Evolutionary conservation across 2,113 vertebrate genomes (phyloP), one percentile per base, ranked within the genome.

Genomic region (Myiopsitta monachus): DNA sequence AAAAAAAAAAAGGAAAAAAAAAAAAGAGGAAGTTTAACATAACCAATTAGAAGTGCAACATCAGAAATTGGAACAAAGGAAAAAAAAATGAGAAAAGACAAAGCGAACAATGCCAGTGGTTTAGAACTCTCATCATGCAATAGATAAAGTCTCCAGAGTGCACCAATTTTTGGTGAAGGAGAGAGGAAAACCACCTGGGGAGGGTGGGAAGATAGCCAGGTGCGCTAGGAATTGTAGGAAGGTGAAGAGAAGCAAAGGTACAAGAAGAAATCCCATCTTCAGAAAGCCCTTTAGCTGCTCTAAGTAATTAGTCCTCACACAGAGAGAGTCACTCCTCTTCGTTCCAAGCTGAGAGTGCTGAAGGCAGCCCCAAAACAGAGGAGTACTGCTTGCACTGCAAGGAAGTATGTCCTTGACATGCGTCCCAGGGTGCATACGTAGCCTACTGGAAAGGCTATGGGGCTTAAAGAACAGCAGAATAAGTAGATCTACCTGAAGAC

Each of bases 41-140:
- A 44, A 38, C 38, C 43, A 77, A 30, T 86, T 57, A 88, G 69
- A 89, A 89, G 72, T 49, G 54, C 22, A 83, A n/a, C 66, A 91
- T 63, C 46, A 88, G 63, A 93, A 94, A 75, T 3, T 39, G 61
- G 43, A 77, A 59, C 44, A 86, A 68, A 93, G 24, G 31, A 67
- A 88, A 59, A 51, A 51, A 88, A 93, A 92, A 86, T 24, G n/a
- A 81, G 51, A 62, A 69, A 44, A 66, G 43, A 63, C 30, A 68
- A 88, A 77, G 51, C 22, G n/a, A 92, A 74, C 12, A 79, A n/a
- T 10, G 4, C 12, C 41, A 83, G 67, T 13, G 47, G 55, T 43
- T 90, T 79, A 66, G 23, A 86, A 49, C 47, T 94, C 68, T 86
- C 59, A 19, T 69, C 22, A 67, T 5, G 26, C 41, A 88, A 54